Evolutionary conservation across 1,140 invertebrate species (phyloP).

Genomic region (Drosophila virilis): DNA sequence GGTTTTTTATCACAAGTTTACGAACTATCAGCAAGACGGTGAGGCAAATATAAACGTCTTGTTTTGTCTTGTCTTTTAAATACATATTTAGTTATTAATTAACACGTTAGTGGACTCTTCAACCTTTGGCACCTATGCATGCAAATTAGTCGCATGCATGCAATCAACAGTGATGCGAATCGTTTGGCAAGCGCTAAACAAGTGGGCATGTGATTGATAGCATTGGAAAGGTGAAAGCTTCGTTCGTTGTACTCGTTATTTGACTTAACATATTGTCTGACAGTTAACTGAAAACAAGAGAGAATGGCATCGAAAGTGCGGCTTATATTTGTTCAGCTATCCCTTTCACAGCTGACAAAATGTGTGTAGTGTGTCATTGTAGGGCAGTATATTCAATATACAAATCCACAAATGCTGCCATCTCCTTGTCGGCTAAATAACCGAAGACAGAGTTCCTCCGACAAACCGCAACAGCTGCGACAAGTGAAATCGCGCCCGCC

Average conservation of each 20-base stretch:
- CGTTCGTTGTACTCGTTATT: neutral
- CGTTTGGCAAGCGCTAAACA: neutral
- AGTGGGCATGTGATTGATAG: conserved; percentile 32
- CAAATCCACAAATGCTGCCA: conserved; percentile 15
- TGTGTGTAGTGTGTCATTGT: neutral
- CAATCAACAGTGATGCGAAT: conserved; percentile 19
- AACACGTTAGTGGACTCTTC: neutral
- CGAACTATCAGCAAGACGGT: no score
- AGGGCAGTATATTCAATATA: neutral
- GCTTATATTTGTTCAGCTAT: neutral
- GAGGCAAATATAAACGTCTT: no score
- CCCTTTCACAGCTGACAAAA: neutral
- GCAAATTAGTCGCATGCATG: neutral
- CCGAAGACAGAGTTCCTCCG: conserved; percentile 3
- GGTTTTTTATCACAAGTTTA: no score
- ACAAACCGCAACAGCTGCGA: conserved; percentile 25
- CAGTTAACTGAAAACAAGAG: neutral
- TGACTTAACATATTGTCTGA: conserved; percentile 6
- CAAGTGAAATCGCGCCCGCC: conserved; percentile 20
- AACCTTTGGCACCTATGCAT: conserved; percentile 7
- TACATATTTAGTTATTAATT: no score
- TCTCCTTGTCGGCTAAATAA: conserved; percentile 29
- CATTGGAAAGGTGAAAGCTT: conserved; percentile 47
- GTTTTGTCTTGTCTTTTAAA: no score
- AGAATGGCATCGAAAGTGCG: conserved; percentile 7